Percentiles rank a stretch among this genome's conserved stretches.
Conservation (phyloP, 64 coral and sea anemone species). For the Montipora cactus region DNA sequence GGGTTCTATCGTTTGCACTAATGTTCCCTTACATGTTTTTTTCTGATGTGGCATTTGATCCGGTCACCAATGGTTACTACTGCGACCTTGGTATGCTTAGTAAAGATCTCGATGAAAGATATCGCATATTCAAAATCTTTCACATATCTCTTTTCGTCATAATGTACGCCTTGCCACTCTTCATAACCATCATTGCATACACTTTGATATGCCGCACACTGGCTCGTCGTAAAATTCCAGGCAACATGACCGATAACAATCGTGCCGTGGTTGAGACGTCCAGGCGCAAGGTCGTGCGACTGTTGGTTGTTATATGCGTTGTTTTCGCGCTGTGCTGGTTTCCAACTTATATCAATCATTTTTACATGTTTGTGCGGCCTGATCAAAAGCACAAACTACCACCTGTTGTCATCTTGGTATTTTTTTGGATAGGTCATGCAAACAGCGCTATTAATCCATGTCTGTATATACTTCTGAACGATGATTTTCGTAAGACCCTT, state of each 20-base stretch:
- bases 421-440: constrained; percentile 27
- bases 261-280: not conserved
- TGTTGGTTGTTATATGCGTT: constrained; percentile 45
- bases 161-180: constrained; percentile 35
- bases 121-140: constrained; percentile 16
- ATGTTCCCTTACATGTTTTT: constrained; percentile 25
- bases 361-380: too few relatives aligned
- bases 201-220: constrained; percentile 41
- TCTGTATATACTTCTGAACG: constrained; percentile 45
- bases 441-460: constrained; percentile 68
- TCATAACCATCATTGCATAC: not conserved
- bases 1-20: not conserved
- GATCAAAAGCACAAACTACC: too few relatives aligned
- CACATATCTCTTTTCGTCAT: constrained; percentile 35
- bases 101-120: not conserved
- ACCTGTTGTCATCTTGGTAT: too few relatives aligned
- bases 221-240: constrained; percentile 37
- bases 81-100: not conserved
- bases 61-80: not conserved
- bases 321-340: constrained; percentile 59
- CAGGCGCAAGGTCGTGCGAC: constrained; percentile 12
- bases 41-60: not conserved
- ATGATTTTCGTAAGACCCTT: constrained; percentile 2
- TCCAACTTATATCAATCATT: constrained; percentile 53
- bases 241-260: constrained; percentile 29